Percentiles rank a stretch among this genome's conserved stretches.
These are phyloP conservation scores for Sclerurus mexicanus DNA, from an alignment of 2,113 vertebrate species.

Conservation along the genomic window DNA sequence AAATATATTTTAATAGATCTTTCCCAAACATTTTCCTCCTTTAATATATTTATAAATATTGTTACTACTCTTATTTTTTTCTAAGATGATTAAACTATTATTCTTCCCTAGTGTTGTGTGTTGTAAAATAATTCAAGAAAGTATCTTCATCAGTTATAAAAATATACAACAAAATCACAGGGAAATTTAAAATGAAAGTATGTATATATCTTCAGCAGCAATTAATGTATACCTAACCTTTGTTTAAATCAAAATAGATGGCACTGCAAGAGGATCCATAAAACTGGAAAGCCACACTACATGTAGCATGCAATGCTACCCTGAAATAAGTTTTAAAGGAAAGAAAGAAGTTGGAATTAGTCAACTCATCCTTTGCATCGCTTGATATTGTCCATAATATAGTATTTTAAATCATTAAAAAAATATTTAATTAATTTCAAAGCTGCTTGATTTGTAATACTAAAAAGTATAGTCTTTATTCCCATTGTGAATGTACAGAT, in stretches of 20 bases:
- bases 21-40: neutral
- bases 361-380: neutral
- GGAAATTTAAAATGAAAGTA: neutral
- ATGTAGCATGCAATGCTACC: neutral
- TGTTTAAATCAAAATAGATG: neutral
- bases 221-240: neutral
- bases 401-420: neutral
- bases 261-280: neutral
- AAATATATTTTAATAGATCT: conserved; percentile 25
- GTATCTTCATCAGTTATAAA: neutral
- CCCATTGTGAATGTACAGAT: neutral
- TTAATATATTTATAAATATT: conserved; percentile 21
- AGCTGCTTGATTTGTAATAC: neutral
- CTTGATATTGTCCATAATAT: neutral
- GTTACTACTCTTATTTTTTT: neutral
- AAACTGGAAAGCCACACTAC: neutral
- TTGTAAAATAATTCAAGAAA: neutral
- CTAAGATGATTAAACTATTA: neutral
- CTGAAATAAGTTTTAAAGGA: neutral
- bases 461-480: neutral
- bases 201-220: neutral
- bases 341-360: neutral
- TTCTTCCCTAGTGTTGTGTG: neutral
- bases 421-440: neutral
- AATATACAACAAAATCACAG: neutral